Base-by-base conservation (phyloP, 1,140 invertebrate species). In the Proales similis region DNA sequence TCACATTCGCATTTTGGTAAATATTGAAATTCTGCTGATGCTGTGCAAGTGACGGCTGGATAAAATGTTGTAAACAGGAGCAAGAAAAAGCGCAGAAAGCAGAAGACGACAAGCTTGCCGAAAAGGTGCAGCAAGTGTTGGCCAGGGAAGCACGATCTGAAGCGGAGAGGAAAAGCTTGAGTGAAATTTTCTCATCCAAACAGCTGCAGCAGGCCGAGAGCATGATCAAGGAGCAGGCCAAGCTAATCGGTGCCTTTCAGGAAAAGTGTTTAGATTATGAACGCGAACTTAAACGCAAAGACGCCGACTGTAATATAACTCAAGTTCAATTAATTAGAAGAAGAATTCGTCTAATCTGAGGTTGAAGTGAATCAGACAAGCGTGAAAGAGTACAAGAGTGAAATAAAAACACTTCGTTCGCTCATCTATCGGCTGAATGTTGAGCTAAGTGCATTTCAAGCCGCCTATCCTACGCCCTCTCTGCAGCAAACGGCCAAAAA, bases 391-490 rank as follows among this genome's bases (percentile, higher is more conserved):
- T 38, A 14, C 3, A 38, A 38, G 3, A 38, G 36, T 2, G 2
- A 17, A 14, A 14, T 38, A 2, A 38, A 38, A 2, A 2, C 19
- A 2, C 19, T 38, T 38, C 19, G n/a, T n/a, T n/a, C n/a, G n/a
- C n/a, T n/a, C n/a, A n/a, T n/a, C n/a, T n/a, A 39, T 47, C 20
- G 20, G 24, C 29, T 47, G n/a, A 61, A 61, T 46, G 42, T 46
- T 46, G 57, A 45, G 26, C 26, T 45, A 19, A 61, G 57, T 6
- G 6, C 24, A 38, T 61, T 46, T 46, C 57, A 61, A 42, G 24
- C 57, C 6, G 36, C 33, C 14, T 11, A 46, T 61, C 57, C 39
- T n/a, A 19, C 36, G 5, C 12, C 33, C 1, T 14, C 22, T 11
- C 20, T 60, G 9, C 43, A 43, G 24, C 26, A 32, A 0, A 22